phyloP scores from a whole-genome alignment of 1,140 invertebrate genomes.

The Drosophila oshimai region DNA sequence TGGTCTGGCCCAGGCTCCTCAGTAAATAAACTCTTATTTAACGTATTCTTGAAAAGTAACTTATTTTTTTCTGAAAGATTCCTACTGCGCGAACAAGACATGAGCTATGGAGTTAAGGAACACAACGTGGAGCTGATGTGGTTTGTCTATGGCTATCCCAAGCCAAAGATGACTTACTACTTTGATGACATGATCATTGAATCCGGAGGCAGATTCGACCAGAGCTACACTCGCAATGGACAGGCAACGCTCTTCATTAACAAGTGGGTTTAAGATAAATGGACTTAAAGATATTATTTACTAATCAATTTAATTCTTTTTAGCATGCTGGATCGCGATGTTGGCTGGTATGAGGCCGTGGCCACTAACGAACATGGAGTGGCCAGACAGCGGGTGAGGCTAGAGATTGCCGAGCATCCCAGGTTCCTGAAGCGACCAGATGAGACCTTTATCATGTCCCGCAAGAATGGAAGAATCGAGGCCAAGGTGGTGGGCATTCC shows the following conservation, averaged over 20 bases:
- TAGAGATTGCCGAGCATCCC: constrained; percentile 96
- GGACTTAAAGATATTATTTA: background rate
- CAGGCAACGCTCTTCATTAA: constrained; percentile 94
- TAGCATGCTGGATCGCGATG: constrained; percentile 94
- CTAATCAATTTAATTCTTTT: background rate
- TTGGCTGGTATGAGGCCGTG: constrained; percentile 96
- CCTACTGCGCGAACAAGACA: constrained; percentile 91
- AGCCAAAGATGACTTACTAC: constrained; percentile 94
- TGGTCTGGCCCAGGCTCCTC: constrained; percentile 90
- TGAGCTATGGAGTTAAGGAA: constrained; percentile 93
- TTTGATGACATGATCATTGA: constrained; percentile 93
- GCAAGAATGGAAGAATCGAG: constrained; percentile 89
- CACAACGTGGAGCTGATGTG: constrained; percentile 94
- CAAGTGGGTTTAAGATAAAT: constrained; percentile 83
- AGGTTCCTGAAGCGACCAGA: constrained; percentile 93
- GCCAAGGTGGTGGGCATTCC: constrained; percentile 95
- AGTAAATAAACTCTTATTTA: constrained; percentile 35
- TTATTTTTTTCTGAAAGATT: constrained; percentile 84
- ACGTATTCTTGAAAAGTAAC: too few relatives aligned
- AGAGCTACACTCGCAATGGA: constrained; percentile 93
- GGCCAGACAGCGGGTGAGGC: constrained; percentile 90
- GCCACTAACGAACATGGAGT: constrained; percentile 96
- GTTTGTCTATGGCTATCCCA: constrained; percentile 96
- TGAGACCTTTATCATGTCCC: constrained; percentile 90
- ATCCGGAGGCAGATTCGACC: constrained; percentile 91